Percentiles rank a stretch among this genome's conserved stretches.
These are phyloP conservation scores for Sebastes nivosus DNA, from an alignment of 2,797 vertebrate species.

Conservation along the genomic window DNA sequence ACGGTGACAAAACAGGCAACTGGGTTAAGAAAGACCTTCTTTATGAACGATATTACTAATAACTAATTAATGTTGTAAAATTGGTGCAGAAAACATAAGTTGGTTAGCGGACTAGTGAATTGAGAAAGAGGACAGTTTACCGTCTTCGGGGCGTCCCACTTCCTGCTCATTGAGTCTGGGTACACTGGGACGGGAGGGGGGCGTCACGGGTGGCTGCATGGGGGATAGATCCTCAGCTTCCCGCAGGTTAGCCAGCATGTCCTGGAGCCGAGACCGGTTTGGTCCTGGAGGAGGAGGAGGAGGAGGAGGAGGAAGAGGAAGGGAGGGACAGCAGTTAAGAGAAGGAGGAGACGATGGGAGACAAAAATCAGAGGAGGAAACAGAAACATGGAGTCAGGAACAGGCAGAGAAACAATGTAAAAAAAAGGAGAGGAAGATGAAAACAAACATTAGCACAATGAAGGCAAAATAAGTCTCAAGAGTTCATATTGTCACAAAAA, in stretches of 20 bases:
- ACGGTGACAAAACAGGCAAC: constrained; percentile 50
- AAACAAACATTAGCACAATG: not conserved
- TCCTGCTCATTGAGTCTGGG: constrained; percentile 89
- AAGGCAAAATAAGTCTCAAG: not conserved
- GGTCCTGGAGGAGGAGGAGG: constrained; percentile 82
- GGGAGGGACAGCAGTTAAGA: not conserved
- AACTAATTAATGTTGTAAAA: not conserved
- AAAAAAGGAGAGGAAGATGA: not conserved
- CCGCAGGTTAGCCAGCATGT: constrained; percentile 96
- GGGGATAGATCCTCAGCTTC: constrained; percentile 92
- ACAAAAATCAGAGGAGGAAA: not conserved
- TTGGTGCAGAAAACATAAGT: not conserved
- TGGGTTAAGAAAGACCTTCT: not conserved
- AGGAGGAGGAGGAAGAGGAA: not conserved
- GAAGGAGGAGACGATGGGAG: not conserved
- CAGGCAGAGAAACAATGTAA: not conserved
- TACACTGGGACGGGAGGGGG: constrained; percentile 85
- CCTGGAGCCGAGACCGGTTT: constrained; percentile 97
- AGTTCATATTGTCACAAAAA: not conserved
- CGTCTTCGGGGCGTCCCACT: constrained; percentile 89
- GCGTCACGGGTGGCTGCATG: constrained; percentile 86
- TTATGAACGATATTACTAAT: not conserved
- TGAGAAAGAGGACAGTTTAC: constrained; percentile 47
- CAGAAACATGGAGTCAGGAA: not conserved
- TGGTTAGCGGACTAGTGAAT: not conserved